Percentiles rank a stretch among this genome's conserved stretches.
phyloP scores from a whole-genome alignment of 2,888 invertebrate species.

The Calameuta filiformis region DNA sequence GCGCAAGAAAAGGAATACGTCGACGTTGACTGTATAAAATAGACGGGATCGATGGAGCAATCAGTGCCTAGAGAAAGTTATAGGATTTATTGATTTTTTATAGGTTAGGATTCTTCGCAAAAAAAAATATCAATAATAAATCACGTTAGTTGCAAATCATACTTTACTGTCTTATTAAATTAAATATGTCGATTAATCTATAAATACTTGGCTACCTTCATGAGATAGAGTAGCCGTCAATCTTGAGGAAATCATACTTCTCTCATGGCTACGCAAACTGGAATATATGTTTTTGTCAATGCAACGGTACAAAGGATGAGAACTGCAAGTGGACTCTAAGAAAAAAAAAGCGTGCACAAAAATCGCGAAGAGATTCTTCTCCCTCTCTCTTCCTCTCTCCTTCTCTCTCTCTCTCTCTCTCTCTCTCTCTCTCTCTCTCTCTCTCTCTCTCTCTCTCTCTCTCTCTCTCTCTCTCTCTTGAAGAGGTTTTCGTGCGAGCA shows the following conservation, averaged over 20 bases:
- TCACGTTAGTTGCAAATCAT: background rate
- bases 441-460: conserved; percentile 29
- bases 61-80: background rate
- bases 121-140: background rate
- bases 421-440: conserved; percentile 21
- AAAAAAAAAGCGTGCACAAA: conserved; percentile 19
- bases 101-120: background rate
- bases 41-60: background rate
- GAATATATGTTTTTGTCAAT: background rate
- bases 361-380: conserved; percentile 8
- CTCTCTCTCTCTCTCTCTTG: conserved; percentile 31
- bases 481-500: conserved; percentile 40
- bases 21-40: conserved; percentile 17
- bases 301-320: conserved; percentile 9
- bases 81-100: background rate
- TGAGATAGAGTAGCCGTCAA: background rate
- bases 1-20: conserved; percentile 26
- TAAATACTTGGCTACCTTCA: background rate
- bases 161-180: background rate
- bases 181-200: background rate
- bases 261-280: background rate
- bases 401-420: conserved; percentile 34
- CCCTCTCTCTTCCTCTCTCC: conserved; percentile 28
- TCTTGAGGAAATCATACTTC: background rate
- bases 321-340: conserved; percentile 26